Evolutionary conservation across 2,797 vertebrate genomes (phyloP), one percentile per base, ranked within the genome.

Genomic region (Ctenosaura bakeri): DNA sequence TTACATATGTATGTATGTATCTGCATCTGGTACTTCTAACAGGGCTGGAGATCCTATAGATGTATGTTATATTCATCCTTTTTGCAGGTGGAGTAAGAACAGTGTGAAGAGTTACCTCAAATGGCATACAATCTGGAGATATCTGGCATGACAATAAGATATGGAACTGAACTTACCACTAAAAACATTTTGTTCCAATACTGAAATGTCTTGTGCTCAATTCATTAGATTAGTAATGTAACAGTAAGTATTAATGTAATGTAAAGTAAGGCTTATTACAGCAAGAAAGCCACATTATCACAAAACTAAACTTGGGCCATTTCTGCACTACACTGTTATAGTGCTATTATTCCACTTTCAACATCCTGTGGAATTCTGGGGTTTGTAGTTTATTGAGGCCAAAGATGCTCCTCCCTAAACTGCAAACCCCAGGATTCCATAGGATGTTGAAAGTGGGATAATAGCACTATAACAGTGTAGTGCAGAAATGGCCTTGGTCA

Each of bases 71-170:
- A 54, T 9, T 32, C 10, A 1, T 18, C 5, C 13, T 69, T 79
- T 46, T 66, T 77, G 32, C 81, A 35, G 2, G 7, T 14, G 5
- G 35, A 35, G 24, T 6, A 46, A 22, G 12, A 52, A 77, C 32
- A 77, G 24, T 32, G 16, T 20, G 16, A 24, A 52, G n/a, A 78
- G 26, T 42, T 89, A 50, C 59, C 50, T 12, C 20, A 78, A 95
- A 93, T 88, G 90, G 93, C 91, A 90, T 92, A 93, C 88, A 94
- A 88, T 94, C 59, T 94, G 91, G 88, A 83, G 93, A 92, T 90
- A 93, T 93, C 94, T 93, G 95, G 94, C 20, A 94, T 94, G 93
- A 91, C 94, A 95, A 93, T 92, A 95, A 91, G 76, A 93, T 85
- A 92, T 2, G 94, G 90, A 92, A 93, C 93, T 71, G 80, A 9